Conservation (phyloP, 2,797 vertebrate species). For the Hybognathus amarus region DNA sequence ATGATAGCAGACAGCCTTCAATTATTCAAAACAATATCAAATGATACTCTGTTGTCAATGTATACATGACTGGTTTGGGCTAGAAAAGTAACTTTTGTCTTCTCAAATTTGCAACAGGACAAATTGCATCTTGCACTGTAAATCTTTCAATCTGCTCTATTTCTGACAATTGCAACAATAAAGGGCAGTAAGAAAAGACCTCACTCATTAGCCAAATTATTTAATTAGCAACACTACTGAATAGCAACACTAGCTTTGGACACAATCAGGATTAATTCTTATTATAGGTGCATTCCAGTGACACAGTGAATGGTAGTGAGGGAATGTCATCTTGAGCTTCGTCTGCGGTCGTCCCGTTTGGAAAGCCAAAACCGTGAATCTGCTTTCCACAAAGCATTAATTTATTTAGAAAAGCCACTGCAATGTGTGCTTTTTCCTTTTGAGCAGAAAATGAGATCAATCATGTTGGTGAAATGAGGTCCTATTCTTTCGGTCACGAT, state of each 20-base stretch:
- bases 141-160: neutral
- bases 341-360: conserved; percentile 34
- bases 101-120: neutral
- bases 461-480: conserved; percentile 1
- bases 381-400: conserved; percentile 48
- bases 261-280: conserved; percentile 35
- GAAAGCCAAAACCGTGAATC: conserved; percentile 28
- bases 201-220: conserved; percentile 16
- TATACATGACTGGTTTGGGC: neutral
- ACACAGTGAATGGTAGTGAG: conserved; percentile 30
- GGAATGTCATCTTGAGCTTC: conserved; percentile 41
- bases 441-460: neutral
- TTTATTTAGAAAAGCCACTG: conserved; percentile 30
- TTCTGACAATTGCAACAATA: conserved; percentile 8
- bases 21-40: conserved; percentile 2
- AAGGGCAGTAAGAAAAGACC: neutral
- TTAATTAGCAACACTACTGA: conserved; percentile 32
- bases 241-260: conserved; percentile 24
- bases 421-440: conserved; percentile 31
- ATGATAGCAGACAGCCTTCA: neutral
- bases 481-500: neutral
- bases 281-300: conserved; percentile 29
- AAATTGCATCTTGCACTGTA: conserved; percentile 9
- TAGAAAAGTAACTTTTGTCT: neutral
- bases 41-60: conserved; percentile 4